Conservation (phyloP, 1,140 invertebrate genomes). For the Drosophila willistoni region DNA sequence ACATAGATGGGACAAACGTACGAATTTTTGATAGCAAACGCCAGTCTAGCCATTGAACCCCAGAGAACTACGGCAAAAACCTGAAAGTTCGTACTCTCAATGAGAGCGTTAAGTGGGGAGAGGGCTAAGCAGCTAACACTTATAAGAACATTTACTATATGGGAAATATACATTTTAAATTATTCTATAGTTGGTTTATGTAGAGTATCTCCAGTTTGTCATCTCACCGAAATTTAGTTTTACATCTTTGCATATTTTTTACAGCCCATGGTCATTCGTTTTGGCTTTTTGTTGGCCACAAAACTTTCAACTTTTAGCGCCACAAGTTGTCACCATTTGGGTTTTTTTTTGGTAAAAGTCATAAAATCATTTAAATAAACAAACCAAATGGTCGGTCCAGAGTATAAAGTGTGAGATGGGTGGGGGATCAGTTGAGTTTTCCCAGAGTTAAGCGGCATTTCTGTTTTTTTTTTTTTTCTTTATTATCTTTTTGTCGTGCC, state of each 20-base stretch:
- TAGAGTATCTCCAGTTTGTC: neutral
- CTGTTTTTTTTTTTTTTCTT: slow-evolving; percentile 28
- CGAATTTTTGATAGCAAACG: too few species aligned
- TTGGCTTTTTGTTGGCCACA: slow-evolving; percentile 55
- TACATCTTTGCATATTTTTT: slow-evolving; percentile 32
- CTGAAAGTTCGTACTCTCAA: too few species aligned
- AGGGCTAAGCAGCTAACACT: too few species aligned
- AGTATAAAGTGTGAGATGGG: neutral
- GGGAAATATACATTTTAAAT: too few species aligned
- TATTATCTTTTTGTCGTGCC: slow-evolving; percentile 5
- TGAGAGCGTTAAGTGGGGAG: too few species aligned
- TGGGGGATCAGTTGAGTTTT: slow-evolving; percentile 8
- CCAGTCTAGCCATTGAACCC: too few species aligned
- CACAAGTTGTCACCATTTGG: slow-evolving; percentile 76
- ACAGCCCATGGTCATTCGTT: slow-evolving; percentile 39
- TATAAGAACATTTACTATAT: too few species aligned
- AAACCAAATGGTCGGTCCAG: slow-evolving; percentile 27
- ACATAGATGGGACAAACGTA: too few species aligned
- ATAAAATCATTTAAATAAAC: slow-evolving; percentile 77
- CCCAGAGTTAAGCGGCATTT: slow-evolving; percentile 48
- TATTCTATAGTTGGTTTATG: neutral
- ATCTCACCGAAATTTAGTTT: neutral
- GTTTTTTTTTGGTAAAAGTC: slow-evolving; percentile 51
- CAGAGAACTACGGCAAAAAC: too few species aligned
- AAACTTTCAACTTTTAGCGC: slow-evolving; percentile 74